Base-by-base conservation (phyloP, 35 echinoderm and acorn worm species). In the Strongylocentrotus purpuratus region DNA sequence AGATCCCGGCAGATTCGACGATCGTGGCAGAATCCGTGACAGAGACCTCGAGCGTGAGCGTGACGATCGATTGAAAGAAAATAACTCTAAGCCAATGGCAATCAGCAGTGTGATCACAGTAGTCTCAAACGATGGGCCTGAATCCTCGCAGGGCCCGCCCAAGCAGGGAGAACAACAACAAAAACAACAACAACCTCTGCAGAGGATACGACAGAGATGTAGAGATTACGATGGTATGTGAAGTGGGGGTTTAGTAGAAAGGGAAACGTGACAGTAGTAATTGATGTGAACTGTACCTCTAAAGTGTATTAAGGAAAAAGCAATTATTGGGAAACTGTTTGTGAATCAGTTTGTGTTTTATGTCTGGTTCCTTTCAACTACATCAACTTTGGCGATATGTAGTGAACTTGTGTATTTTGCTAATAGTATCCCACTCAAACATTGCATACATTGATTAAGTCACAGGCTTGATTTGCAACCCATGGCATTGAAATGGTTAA, bases 201-300 rank as follows among this genome's bases (percentile, higher is more conserved):
- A 45, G 31, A 91, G 65, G 59, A 94, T 78, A 78, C 65, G 90
- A 45, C 92, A 95, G 45, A 86, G 96, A 33, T 97, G 97, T 88
- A 33, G 97, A 47, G 97, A 97, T 87, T 97, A 97, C 65, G 97
- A 97, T 58, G 97, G 97, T 96, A 60, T 47, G 94, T 94, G 48
- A 94, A 50, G n/a, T 15, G 8, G 65, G 7, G 65, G 20, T 28
- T 78, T 78, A n/a, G 65, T 71, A n/a, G 18, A 15, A 25, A 28
- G 61, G 61, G 61, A 71, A 25, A 6, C 25, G 28, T 71, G 50
- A 15, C 1, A 55, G 50, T n/a, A n/a, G n/a, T 55, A 55, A 55
- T 55, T 55, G 0, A 55, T 55, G 50, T 55, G 14, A 55, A 25
- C 2, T 71, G 61, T 71, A 71, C 8, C 14, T 55, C 14, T 11